These are phyloP conservation scores for Melanocharis versteri DNA, from an alignment of 2,113 vertebrate species.

Conservation along the genomic window DNA sequence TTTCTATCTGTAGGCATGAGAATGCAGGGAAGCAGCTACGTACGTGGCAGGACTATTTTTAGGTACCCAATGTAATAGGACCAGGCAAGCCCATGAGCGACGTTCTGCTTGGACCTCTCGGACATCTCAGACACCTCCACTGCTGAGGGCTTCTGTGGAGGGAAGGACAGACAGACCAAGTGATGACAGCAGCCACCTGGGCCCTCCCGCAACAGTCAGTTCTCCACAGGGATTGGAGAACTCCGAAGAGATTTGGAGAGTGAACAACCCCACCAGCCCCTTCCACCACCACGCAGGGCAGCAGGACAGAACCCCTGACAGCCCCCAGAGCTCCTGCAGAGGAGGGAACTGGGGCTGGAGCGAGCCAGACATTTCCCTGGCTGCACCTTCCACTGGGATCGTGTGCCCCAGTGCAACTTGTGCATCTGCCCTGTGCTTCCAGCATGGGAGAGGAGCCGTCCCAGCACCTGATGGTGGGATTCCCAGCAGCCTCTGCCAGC, in stretches of 20 bases:
- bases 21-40: slow-evolving; percentile 37
- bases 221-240: not conserved
- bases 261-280: not conserved
- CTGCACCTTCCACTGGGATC: not conserved
- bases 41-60: slow-evolving; percentile 83
- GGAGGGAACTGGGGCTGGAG: not conserved
- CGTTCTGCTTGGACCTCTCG: slow-evolving; percentile 80
- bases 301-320: accelerated
- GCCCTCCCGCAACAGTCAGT: not conserved
- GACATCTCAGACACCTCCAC: slow-evolving; percentile 82
- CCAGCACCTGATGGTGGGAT: accelerated
- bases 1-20: not conserved
- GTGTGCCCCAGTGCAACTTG: not conserved
- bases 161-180: not conserved
- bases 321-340: not conserved
- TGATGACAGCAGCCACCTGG: not conserved
- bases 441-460: not conserved
- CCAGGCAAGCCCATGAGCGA: slow-evolving; percentile 89
- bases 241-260: not conserved
- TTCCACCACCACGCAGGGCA: accelerated
- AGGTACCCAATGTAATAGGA: slow-evolving; percentile 89
- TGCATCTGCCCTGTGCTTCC: not conserved
- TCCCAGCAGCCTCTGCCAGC: not conserved
- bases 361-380: not conserved
- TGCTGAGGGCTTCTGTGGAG: slow-evolving; percentile 71